Conservation (phyloP, 1,140 invertebrate genomes). For the Scylla paramamosain region DNA sequence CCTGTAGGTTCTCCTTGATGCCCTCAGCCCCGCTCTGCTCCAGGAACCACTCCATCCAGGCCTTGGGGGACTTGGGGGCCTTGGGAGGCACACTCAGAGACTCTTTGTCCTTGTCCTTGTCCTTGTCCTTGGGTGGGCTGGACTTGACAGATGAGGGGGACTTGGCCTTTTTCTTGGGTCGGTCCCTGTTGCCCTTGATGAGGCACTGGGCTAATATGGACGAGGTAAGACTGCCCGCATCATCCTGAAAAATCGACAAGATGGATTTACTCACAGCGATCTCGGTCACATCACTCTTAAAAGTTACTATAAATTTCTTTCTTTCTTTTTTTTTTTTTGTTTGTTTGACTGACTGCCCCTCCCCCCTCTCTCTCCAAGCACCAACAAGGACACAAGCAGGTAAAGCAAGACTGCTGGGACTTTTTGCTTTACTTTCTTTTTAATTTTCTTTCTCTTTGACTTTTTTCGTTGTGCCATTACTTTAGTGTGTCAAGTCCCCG, state of each 20-base stretch:
- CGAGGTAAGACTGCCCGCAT: constrained; percentile 69
- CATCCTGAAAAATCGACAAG: constrained; percentile 76
- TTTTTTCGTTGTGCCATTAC: too few species aligned
- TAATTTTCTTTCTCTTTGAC: too few species aligned
- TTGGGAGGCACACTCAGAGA: constrained; percentile 39
- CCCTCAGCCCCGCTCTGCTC: constrained; percentile 73
- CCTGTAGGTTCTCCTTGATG: constrained; percentile 73
- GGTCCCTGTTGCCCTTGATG: constrained; percentile 70
- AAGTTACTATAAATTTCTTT: constrained; percentile 39
- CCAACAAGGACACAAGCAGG: constrained; percentile 66
- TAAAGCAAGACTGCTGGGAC: constrained; percentile 41
- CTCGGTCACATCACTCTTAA: constrained; percentile 65
- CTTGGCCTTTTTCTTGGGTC: constrained; percentile 65
- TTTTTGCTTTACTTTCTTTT: not conserved
- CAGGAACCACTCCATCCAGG: constrained; percentile 76
- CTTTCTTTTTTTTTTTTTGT: not conserved
- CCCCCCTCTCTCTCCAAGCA: constrained; percentile 40
- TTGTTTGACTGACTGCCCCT: not conserved
- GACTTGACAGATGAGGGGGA: constrained; percentile 34
- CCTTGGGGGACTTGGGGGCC: constrained; percentile 62
- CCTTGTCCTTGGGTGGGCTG: constrained; percentile 66
- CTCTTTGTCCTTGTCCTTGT: constrained; percentile 59
- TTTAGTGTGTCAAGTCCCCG: not conserved
- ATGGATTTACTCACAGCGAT: constrained; percentile 75
- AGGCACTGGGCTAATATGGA: constrained; percentile 76